Base-by-base conservation (phyloP, 2,888 invertebrate species). In the Crioceris asparagi region DNA sequence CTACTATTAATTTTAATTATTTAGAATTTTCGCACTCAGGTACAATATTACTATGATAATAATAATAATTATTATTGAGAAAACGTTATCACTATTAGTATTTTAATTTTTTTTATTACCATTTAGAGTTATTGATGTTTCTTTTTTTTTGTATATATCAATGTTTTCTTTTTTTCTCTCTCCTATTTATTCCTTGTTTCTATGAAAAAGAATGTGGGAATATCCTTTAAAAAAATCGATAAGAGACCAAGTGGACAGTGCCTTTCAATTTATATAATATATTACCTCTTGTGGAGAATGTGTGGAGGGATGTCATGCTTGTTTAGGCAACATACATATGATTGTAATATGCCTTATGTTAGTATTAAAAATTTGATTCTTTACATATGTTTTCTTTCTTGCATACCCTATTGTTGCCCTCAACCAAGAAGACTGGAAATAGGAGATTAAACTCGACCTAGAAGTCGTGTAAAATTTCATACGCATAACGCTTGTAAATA, bases 181-280 rank as follows among this genome's bases (percentile, higher is more conserved):
- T n/a, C n/a, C n/a, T n/a, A n/a, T n/a, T n/a, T n/a, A n/a, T n/a
- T n/a, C n/a, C n/a, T n/a, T n/a, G n/a, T 43, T 31, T 41, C 34
- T 43, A 46, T 42, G 35, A 36, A 40, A 40, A 41, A 38, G 44
- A 43, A 44, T 44, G 43, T 46, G 43, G 40, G 45, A 42, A 43
- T 48, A 45, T 46, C 41, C n/a, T 43, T 32, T 33, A 29, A 32
- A 34, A 45, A 44, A 43, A 43, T 41, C 35, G 44, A 45, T 44
- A 39, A n/a, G 48, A 54, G 55, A 54, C 55, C 55, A 55, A 55
- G 52, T 50, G 49, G 52, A 55, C 50, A 53, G 54, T 55, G 55
- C 55, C 54, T 55, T 55, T 50, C 42, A 35, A 44, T n/a, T n/a
- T n/a, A n/a, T n/a, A n/a, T n/a, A n/a, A n/a, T n/a, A n/a, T n/a